Evolutionary conservation across 2,888 invertebrate species (phyloP).

Genomic region (Hyles lineata): DNA sequence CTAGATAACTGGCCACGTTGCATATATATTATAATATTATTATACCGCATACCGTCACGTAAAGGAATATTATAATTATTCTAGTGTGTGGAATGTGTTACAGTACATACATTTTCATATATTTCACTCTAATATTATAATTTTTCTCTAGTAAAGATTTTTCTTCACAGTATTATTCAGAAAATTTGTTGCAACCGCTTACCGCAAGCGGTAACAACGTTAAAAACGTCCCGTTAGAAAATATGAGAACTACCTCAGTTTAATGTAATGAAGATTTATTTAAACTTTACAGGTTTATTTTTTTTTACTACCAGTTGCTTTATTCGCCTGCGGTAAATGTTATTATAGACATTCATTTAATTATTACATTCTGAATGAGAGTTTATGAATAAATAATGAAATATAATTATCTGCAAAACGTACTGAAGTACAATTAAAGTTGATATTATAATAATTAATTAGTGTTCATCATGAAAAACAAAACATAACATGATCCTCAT

Average conservation of each 20-base stretch:
- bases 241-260: conserved; percentile 70
- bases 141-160: neutral
- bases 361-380: too few species aligned
- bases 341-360: neutral
- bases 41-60: too few species aligned
- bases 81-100: neutral
- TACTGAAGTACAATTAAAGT: too few species aligned
- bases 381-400: too few species aligned
- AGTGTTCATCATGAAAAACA: too few species aligned
- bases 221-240: conserved; percentile 71
- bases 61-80: too few species aligned
- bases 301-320: neutral
- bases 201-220: conserved; percentile 71
- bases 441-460: too few species aligned
- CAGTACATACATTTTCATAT: neutral
- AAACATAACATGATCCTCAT: too few species aligned
- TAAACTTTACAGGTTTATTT: conserved; percentile 48
- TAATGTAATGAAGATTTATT: conserved; percentile 78
- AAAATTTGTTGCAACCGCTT: conserved; percentile 73
- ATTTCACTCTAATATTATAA: neutral
- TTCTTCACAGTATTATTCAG: conserved; percentile 58
- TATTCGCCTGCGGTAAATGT: neutral
- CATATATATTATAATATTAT: too few species aligned
- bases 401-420: too few species aligned
- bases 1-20: too few species aligned